Base-by-base conservation (phyloP, 1,140 invertebrate species). In the Pseudomyrmex concolor region DNA sequence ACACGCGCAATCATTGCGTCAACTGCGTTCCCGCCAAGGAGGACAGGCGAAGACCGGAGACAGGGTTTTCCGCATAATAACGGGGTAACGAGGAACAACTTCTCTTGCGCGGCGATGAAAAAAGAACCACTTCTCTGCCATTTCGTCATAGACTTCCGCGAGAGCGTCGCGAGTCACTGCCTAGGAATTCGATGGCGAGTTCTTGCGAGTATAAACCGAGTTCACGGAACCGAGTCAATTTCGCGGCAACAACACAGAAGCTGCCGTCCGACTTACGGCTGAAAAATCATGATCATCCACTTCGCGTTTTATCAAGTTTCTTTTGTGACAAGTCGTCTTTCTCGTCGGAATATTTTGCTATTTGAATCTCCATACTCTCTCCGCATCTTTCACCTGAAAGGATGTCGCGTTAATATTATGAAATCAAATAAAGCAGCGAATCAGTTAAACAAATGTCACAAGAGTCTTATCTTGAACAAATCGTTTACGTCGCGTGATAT, bases 131-230 rank as follows among this genome's bases (percentile, higher is more conserved):
- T 68, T 67, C 50, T 70, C 19, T 66, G 62, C 59, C 43, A 88
- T 87, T 88, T 87, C 87, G 57, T 85, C 83, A 88, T 51, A 64
- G 72, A 73, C 51, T 88, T 85, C 87, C 86, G 86, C 55, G 71
- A 87, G 71, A 87, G 43, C 82, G 67, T 80, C 50, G 48, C 86
- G 45, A 88, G 62, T 88, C 87, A 88, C 66, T 84, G 86, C 71
- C 45, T 59, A 87, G 85, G 86, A 85, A 88, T 85, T 82, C 64
- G 72, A 81, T 48, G 50, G 72, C 74, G 63, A 51, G 54, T 62
- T 70, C 48, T 68, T 71, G 71, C 71, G 59, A 78, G 43, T 45
- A 51, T 13, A 48, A 73, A 83, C 59, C 9, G 66, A 25, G 72
- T 55, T 48, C 22, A 51, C 25, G 70, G 34, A 50, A 43, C 67